Evolutionary conservation across 2,888 invertebrate species (phyloP).

Genomic region (Trissonchulus sp.): DNA sequence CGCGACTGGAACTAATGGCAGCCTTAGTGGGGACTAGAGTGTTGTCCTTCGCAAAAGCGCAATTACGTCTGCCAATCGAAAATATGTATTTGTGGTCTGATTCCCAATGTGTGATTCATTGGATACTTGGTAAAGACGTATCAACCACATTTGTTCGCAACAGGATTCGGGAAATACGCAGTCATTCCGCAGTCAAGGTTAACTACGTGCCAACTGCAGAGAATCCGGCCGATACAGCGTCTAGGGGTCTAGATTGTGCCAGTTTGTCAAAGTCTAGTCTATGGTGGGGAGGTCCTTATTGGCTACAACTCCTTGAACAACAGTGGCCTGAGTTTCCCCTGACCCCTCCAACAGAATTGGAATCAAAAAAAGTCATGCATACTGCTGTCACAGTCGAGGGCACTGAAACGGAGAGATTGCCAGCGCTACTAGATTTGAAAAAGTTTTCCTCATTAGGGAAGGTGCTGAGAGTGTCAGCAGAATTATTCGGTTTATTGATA

Average conservation of each 20-base stretch:
- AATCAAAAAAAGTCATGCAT: too few species aligned
- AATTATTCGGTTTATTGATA: not conserved
- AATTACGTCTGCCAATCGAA: too few species aligned
- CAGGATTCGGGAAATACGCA: constrained; percentile 39
- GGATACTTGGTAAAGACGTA: constrained; percentile 26
- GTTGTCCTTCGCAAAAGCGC: too few species aligned
- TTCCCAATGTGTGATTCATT: constrained; percentile 10
- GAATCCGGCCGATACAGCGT: constrained; percentile 46
- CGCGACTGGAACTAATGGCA: too few species aligned
- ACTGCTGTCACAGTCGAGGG: too few species aligned
- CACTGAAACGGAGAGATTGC: too few species aligned
- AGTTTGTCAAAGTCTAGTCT: constrained; percentile 29
- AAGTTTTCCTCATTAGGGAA: constrained; percentile 22
- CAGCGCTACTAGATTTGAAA: not conserved
- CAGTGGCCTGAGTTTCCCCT: constrained; percentile 34
- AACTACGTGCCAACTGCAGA: constrained; percentile 38
- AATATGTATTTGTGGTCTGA: too few species aligned
- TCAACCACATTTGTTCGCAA: constrained; percentile 38
- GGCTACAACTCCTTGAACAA: not conserved
- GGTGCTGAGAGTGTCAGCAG: constrained; percentile 10
- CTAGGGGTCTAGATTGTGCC: constrained; percentile 35
- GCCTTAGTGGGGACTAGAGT: too few species aligned
- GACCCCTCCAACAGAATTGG: too few species aligned
- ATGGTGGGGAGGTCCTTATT: constrained; percentile 43
- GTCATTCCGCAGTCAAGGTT: constrained; percentile 38